These are phyloP conservation scores for Phaedon cochleariae DNA, from an alignment of 2,888 invertebrate genomes.

Conservation along the genomic window DNA sequence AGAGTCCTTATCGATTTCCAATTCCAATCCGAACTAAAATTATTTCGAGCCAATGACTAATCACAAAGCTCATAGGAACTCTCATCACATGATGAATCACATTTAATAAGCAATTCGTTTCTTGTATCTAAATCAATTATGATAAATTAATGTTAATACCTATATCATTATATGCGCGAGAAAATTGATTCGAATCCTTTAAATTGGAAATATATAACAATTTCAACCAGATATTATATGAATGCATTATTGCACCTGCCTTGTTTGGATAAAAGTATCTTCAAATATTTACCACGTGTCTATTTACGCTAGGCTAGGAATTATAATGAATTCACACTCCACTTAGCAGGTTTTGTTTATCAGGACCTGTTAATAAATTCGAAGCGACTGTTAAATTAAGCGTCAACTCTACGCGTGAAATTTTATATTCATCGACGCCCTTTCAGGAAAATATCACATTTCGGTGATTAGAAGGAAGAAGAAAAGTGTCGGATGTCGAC, in stretches of 20 bases:
- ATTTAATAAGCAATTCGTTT: too few relatives aligned
- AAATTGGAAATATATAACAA: too few relatives aligned
- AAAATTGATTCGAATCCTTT: neutral
- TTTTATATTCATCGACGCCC: constrained; percentile 37
- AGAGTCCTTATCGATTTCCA: too few relatives aligned
- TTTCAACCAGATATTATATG: too few relatives aligned
- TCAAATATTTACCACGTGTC: constrained; percentile 15
- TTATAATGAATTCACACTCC: constrained; percentile 16
- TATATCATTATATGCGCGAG: too few relatives aligned
- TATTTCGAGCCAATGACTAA: too few relatives aligned
- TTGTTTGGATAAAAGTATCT: neutral
- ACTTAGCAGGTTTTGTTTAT: constrained; percentile 12
- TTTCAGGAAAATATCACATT: constrained; percentile 34
- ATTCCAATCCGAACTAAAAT: too few relatives aligned
- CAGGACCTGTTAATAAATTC: constrained; percentile 24
- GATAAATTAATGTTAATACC: too few relatives aligned
- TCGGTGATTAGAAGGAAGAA: constrained; percentile 23
- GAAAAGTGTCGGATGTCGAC: constrained; percentile 29
- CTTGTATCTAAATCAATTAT: too few relatives aligned
- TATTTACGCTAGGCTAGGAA: constrained; percentile 2
- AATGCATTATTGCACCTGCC: constrained; percentile 19
- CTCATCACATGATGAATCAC: too few relatives aligned
- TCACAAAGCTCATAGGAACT: too few relatives aligned
- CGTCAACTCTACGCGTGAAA: constrained; percentile 35
- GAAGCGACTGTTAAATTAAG: constrained; percentile 35